phyloP scores from a whole-genome alignment of 2,888 invertebrate genomes.

The Calliopum simillimum region DNA sequence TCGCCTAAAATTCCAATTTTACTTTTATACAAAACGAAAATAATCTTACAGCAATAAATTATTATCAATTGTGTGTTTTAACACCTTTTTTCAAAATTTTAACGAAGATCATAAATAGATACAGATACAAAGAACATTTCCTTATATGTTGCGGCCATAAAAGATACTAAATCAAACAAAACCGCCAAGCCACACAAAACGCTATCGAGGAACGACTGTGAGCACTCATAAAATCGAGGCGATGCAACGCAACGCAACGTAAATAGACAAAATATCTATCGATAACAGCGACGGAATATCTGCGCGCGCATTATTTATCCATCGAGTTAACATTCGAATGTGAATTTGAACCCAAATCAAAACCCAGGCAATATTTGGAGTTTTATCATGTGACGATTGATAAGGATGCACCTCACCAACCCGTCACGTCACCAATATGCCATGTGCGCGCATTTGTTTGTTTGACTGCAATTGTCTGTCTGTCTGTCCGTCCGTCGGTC shows the following conservation, averaged over 20 bases:
- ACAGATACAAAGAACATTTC: constrained; percentile 7
- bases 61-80: constrained; percentile 19
- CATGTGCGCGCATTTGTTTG: not conserved
- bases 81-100: not conserved
- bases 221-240: not conserved
- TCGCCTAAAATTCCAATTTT: no score
- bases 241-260: not conserved
- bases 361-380: not conserved
- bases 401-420: constrained; percentile 12
- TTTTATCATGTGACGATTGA: constrained; percentile 20
- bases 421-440: not conserved
- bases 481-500: no score
- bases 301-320: constrained; percentile 24
- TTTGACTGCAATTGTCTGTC: no score
- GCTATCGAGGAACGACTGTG: not conserved
- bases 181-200: constrained; percentile 14
- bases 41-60: constrained; percentile 10
- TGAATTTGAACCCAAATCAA: not conserved
- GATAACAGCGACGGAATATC: not conserved
- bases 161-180: constrained; percentile 16
- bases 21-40: not conserved
- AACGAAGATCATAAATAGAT: constrained; percentile 13
- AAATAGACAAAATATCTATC: constrained; percentile 15
- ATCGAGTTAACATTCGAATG: constrained; percentile 18
- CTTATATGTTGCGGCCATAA: not conserved